Base-by-base conservation (phyloP, 1,140 invertebrate genomes). In the Caerostris darwini region DNA sequence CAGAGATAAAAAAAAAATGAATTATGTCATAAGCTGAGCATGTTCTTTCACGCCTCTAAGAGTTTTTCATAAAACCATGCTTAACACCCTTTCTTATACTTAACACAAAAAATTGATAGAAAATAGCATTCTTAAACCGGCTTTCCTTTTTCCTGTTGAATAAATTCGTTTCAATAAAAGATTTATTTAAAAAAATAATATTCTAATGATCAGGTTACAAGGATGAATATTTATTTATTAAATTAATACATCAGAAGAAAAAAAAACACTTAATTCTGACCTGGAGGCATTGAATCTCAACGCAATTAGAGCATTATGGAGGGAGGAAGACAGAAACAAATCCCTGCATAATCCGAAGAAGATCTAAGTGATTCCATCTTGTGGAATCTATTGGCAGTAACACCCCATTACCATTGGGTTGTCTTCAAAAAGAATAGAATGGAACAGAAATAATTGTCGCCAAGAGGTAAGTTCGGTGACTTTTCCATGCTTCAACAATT, bases 391-490 rank as follows among this genome's bases (percentile, higher is more conserved):
- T 57, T 4, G 54, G 14, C 56, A 58, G 19, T 8, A 58, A 17
- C 54, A 10, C 17, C 56, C 6, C n/a, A n/a, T 7, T 34, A 19
- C 8, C 7, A 87, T 87, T 10, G 85, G 2, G 85, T 34, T 14
- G 34, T 87, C 57, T 61, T 87, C 85, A 14, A 50, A n/a, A 53
- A 87, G 57, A 14, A 59, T 5, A 59, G 85, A 34, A 85, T 58
- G 57, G 85, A 59, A 64, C 85, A 87, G 85, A 53, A 61, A 87
- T 87, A 87, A 87, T 87, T 59, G 58, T 87, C 58, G 58, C 85
- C 58, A 59, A n/a, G 19, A 17, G 85, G 58, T 58, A 59, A 10
- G 85, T 59, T 58, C 57, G 17, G 12, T 50, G 85, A 87, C 57
- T 58, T 59, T 61, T 7, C 58, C 85, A 64, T 61, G 58, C 85